These are phyloP conservation scores for Acrocyrtus sp. DNA, from an alignment of 2,888 invertebrate genomes.

Conservation along the genomic window DNA sequence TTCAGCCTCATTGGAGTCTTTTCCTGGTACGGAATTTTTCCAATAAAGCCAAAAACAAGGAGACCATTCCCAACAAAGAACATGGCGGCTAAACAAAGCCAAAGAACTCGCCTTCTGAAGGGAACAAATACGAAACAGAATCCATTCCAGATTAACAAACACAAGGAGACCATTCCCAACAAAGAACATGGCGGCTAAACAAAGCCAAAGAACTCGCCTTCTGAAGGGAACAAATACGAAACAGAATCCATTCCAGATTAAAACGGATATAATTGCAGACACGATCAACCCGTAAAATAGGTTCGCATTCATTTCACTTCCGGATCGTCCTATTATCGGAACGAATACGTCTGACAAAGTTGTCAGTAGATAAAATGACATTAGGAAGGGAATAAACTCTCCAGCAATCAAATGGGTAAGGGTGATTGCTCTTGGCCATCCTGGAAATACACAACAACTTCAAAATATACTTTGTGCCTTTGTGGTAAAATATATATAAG, in stretches of 20 bases:
- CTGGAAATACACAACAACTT: constrained; percentile 24
- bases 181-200: constrained; percentile 51
- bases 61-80: constrained; percentile 54
- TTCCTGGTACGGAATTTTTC: constrained; percentile 59
- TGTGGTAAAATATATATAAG: too few relatives aligned
- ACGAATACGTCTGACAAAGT: constrained; percentile 61
- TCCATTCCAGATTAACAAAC: constrained; percentile 58
- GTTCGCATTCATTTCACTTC: constrained; percentile 58
- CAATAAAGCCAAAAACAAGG: constrained; percentile 60
- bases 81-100: constrained; percentile 42
- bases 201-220: constrained; percentile 38
- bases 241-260: constrained; percentile 53
- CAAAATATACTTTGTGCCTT: too few relatives aligned
- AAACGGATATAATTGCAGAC: constrained; percentile 41
- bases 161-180: constrained; percentile 52
- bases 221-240: constrained; percentile 55
- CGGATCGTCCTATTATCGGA: constrained; percentile 60
- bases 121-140: constrained; percentile 55
- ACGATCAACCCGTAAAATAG: constrained; percentile 58
- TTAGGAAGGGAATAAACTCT: constrained; percentile 57
- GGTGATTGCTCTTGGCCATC: constrained; percentile 50
- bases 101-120: constrained; percentile 38
- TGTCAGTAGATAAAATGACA: constrained; percentile 48
- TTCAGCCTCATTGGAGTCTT: constrained; percentile 61
- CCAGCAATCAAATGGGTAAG: constrained; percentile 55